Conservation (phyloP, 1,140 invertebrate genomes). For the Zelostemma sp. region DNA sequence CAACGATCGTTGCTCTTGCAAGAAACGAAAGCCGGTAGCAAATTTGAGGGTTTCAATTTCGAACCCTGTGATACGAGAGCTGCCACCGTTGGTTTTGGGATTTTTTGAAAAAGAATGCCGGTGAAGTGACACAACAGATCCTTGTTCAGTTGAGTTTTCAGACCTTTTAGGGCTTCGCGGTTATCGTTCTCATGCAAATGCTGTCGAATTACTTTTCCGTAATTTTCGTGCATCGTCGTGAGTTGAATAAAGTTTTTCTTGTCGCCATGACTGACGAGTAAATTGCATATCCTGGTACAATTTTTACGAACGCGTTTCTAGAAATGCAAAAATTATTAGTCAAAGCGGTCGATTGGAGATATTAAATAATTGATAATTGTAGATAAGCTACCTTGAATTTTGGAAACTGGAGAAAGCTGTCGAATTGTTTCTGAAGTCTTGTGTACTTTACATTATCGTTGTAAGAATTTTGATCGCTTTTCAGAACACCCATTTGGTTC, state of each 20-base stretch:
- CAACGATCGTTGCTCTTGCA: constrained; percentile 77
- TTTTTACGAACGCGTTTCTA: constrained; percentile 83
- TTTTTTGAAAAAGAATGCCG: constrained; percentile 84
- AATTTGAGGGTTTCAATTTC: constrained; percentile 80
- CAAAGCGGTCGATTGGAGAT: too few species aligned
- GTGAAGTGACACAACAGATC: constrained; percentile 92
- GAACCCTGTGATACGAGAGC: constrained; percentile 83
- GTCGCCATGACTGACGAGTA: constrained; percentile 94
- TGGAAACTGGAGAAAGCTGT: constrained; percentile 76
- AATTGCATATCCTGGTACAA: constrained; percentile 84
- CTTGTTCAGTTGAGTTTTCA: constrained; percentile 78
- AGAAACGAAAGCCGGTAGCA: constrained; percentile 84
- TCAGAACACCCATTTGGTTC: constrained; percentile 83
- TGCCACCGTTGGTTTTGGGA: constrained; percentile 86
- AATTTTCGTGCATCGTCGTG: constrained; percentile 90
- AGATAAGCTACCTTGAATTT: constrained; percentile 73
- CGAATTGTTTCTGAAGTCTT: constrained; percentile 85
- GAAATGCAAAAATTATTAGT: constrained; percentile 3
- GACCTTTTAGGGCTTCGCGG: constrained; percentile 80
- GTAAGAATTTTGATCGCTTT: constrained; percentile 68
- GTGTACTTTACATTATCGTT: constrained; percentile 70
- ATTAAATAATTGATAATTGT: background rate
- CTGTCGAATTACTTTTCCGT: constrained; percentile 88
- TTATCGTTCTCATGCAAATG: constrained; percentile 86
- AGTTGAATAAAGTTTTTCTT: constrained; percentile 89